Percentiles rank a stretch among this genome's conserved stretches.
These are phyloP conservation scores for Sparidentex hasta DNA, from an alignment of 2,797 vertebrate genomes.

Conservation along the genomic window DNA sequence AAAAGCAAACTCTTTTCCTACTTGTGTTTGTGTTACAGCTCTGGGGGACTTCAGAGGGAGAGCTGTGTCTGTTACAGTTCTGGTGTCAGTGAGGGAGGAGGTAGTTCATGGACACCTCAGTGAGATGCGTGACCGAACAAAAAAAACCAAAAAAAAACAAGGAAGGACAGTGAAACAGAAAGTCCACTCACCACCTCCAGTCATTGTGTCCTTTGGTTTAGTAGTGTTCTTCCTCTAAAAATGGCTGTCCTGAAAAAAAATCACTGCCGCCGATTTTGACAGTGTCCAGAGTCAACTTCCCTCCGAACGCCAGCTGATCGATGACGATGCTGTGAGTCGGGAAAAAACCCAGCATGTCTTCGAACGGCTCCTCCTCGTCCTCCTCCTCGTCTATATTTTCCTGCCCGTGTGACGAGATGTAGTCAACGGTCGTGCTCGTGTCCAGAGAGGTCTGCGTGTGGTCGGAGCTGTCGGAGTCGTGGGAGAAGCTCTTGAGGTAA, in stretches of 20 bases:
- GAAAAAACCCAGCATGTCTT: slow-evolving; percentile 62
- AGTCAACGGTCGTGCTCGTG: slow-evolving; percentile 67
- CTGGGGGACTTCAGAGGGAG: slow-evolving; percentile 1
- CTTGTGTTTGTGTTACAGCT: slow-evolving; percentile 30
- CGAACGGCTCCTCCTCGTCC: slow-evolving; percentile 48
- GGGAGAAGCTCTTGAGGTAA: slow-evolving; percentile 86
- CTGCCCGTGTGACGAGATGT: slow-evolving; percentile 78
- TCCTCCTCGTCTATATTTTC: slow-evolving; percentile 63
- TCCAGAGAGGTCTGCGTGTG: slow-evolving; percentile 74
- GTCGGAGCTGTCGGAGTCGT: slow-evolving; percentile 74
- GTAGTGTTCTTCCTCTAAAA: slow-evolving; percentile 7
- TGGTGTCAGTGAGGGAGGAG: slow-evolving; percentile 48
- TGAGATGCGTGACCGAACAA: neutral
- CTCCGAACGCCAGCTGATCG: slow-evolving; percentile 51
- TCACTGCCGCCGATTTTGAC: slow-evolving; percentile 87
- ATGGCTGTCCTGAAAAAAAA: slow-evolving; percentile 55
- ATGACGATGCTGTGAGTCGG: slow-evolving; percentile 70
- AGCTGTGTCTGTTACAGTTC: neutral
- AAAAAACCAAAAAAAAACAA: too few relatives aligned
- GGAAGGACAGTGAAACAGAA: neutral
- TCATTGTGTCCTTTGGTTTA: neutral
- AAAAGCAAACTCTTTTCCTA: neutral
- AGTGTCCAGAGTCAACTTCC: slow-evolving; percentile 88
- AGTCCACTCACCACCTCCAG: neutral
- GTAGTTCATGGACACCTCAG: slow-evolving; percentile 57